These are phyloP conservation scores for Trididemnum miniatum DNA, from an alignment of 23 tunicate species.

Conservation along the genomic window DNA sequence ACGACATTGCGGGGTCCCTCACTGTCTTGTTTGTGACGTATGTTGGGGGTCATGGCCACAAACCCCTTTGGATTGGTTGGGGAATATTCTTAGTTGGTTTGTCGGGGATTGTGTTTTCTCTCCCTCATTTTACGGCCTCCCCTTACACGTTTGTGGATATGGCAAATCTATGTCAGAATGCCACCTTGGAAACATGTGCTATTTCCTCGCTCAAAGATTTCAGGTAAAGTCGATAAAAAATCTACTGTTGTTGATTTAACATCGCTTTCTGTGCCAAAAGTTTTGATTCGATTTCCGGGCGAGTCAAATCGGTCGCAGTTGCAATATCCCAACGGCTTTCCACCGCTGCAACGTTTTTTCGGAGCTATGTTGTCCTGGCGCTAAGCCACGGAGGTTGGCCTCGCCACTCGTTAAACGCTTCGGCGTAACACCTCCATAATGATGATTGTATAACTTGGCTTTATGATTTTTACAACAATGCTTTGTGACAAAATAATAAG, in stretches of 20 bases:
- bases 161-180: slow-evolving; percentile 31
- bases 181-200: slow-evolving; percentile 17
- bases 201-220: slow-evolving; percentile 34
- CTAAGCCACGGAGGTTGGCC: too few species aligned
- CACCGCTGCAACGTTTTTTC: too few species aligned
- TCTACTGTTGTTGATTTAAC: neutral
- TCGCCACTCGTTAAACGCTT: too few species aligned
- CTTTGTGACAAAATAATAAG: too few species aligned
- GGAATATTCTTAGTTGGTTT: slow-evolving; percentile 72
- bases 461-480: too few species aligned
- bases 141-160: slow-evolving; percentile 29
- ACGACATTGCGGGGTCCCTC: slow-evolving; percentile 66
- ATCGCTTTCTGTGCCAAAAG: neutral
- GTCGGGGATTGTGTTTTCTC: slow-evolving; percentile 58
- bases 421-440: too few species aligned
- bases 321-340: too few species aligned
- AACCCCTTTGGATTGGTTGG: slow-evolving; percentile 89
- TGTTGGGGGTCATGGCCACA: slow-evolving; percentile 73
- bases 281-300: too few species aligned
- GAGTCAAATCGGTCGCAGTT: too few species aligned
- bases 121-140: slow-evolving; percentile 86
- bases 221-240: slow-evolving; percentile 27
- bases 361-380: too few species aligned
- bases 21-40: slow-evolving; percentile 69
- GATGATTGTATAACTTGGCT: too few species aligned